These are phyloP conservation scores for Indicator indicator DNA, from an alignment of 2,113 vertebrate genomes.

Conservation along the genomic window DNA sequence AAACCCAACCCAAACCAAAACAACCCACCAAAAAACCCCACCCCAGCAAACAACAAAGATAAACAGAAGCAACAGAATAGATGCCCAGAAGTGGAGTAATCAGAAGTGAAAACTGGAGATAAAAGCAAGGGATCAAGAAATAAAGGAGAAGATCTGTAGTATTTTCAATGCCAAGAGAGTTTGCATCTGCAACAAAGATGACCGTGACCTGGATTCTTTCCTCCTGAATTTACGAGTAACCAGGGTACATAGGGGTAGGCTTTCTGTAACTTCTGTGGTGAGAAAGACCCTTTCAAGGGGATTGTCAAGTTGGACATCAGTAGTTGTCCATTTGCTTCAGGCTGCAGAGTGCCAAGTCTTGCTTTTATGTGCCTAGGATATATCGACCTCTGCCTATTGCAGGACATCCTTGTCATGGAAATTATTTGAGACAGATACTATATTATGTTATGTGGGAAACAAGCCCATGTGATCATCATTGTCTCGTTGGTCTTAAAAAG, in stretches of 20 bases:
- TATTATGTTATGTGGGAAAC: background rate
- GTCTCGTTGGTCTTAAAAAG: background rate
- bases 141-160: background rate
- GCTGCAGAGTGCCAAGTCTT: background rate
- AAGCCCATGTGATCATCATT: background rate
- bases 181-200: background rate
- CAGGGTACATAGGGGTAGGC: background rate
- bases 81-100: background rate
- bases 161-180: background rate
- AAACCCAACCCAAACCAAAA: no score
- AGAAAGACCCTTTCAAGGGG: background rate
- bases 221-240: background rate
- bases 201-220: background rate
- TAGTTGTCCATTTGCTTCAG: background rate
- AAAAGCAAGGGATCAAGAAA: background rate
- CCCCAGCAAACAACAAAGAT: background rate
- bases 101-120: background rate
- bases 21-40: no score
- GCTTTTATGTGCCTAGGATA: background rate
- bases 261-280: background rate
- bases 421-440: background rate
- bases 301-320: background rate
- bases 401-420: background rate
- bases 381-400: background rate
- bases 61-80: background rate